These are phyloP conservation scores for Dipus sagitta DNA, from an alignment of 2,797 vertebrate genomes.

Conservation along the genomic window DNA sequence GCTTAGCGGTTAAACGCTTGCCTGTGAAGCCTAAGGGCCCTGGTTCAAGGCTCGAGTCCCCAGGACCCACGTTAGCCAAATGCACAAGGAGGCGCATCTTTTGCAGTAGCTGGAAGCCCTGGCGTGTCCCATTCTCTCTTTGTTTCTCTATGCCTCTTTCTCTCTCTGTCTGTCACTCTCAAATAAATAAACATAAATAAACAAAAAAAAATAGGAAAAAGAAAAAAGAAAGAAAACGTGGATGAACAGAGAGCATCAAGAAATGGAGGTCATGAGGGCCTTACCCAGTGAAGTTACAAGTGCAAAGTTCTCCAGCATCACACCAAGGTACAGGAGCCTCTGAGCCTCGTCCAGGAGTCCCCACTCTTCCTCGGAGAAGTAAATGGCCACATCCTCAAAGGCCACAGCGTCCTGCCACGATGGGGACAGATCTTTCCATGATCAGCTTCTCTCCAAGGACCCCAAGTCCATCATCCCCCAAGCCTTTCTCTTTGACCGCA, in stretches of 20 bases:
- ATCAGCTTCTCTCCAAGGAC: conserved; percentile 12
- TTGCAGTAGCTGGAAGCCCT: too few species aligned
- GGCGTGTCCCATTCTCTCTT: too few species aligned
- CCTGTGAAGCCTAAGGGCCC: too few species aligned
- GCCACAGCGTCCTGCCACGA: conserved; percentile 64
- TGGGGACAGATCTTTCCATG: conserved; percentile 26
- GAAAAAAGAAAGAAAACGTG: not conserved
- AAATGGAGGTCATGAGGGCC: not conserved
- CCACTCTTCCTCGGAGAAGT: conserved; percentile 77
- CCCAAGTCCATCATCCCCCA: not conserved
- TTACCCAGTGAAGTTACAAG: conserved; percentile 69
- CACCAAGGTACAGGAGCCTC: conserved; percentile 61
- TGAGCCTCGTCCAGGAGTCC: conserved; percentile 57
- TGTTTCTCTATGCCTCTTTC: too few species aligned
- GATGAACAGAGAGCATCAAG: not conserved
- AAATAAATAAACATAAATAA: too few species aligned
- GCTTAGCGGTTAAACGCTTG: too few species aligned
- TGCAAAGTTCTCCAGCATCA: conserved; percentile 77
- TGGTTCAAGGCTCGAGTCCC: too few species aligned
- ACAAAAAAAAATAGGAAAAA: too few species aligned
- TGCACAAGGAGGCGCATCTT: too few species aligned
- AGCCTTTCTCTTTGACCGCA: not conserved
- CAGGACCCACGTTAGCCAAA: too few species aligned
- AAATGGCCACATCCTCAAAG: conserved; percentile 74
- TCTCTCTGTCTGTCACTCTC: too few species aligned